A percentile compares a stretch with the other conserved stretches of the same genome.
phyloP scores from a whole-genome alignment of 2,797 vertebrate genomes.

The Cyclura pinguis region DNA sequence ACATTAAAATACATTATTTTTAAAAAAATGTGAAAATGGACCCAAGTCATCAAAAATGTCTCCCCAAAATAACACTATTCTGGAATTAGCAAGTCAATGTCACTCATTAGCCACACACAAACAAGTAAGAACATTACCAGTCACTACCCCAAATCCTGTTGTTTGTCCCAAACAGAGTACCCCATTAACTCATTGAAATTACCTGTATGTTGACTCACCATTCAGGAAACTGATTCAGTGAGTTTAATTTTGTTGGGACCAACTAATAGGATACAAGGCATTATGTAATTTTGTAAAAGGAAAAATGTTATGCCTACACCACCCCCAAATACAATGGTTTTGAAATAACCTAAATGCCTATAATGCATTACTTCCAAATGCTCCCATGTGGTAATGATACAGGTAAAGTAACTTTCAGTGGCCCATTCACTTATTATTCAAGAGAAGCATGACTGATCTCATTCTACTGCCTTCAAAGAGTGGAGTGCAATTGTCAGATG shows the following conservation, averaged over 20 bases:
- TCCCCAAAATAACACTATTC: not conserved
- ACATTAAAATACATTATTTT: too few relatives aligned
- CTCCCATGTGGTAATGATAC: not conserved
- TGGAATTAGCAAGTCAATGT: not conserved
- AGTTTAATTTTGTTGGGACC: too few relatives aligned
- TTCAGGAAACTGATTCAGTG: too few relatives aligned
- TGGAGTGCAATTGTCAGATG: not conserved
- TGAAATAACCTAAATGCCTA: too few relatives aligned
- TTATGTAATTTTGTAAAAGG: too few relatives aligned
- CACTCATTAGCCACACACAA: not conserved
- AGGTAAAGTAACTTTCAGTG: not conserved
- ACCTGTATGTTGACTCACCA: too few relatives aligned
- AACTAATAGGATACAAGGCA: too few relatives aligned
- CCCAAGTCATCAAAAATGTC: not conserved
- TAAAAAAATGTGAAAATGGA: not conserved
- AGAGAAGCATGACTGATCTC: not conserved
- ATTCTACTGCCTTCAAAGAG: not conserved
- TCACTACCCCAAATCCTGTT: not conserved
- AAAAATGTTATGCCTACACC: too few relatives aligned
- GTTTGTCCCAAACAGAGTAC: too few relatives aligned
- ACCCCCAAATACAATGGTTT: too few relatives aligned
- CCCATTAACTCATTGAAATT: too few relatives aligned
- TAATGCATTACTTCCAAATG: too few relatives aligned
- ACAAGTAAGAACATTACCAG: not conserved
- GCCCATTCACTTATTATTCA: not conserved